Evolutionary conservation across 2,797 vertebrate genomes (phyloP).

Genomic region (Clarias laeviceps): DNA sequence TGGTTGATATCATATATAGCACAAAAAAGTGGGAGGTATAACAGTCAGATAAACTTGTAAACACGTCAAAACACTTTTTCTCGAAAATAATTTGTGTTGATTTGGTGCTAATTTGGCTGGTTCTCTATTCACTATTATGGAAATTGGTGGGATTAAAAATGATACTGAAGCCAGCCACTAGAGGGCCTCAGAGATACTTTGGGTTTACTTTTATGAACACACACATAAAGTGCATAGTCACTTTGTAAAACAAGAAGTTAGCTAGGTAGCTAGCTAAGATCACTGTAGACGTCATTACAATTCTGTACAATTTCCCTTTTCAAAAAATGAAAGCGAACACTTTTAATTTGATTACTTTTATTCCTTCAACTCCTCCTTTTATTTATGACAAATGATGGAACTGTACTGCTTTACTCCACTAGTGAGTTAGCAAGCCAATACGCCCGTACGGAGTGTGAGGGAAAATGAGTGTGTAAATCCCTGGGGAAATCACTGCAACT

Average conservation of each 20-base stretch:
- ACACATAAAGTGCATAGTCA: background rate
- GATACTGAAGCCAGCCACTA: background rate
- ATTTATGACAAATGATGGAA: background rate
- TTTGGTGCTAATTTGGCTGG: background rate
- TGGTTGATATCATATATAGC: background rate
- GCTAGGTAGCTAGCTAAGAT: background rate
- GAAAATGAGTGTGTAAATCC: conserved; percentile 18
- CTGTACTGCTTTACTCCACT: background rate
- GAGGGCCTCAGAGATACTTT: background rate
- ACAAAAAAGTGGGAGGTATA: background rate
- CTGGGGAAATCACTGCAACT: conserved; percentile 16
- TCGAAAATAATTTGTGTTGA: background rate
- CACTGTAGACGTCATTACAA: background rate
- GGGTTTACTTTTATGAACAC: background rate
- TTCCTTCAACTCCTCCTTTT: background rate
- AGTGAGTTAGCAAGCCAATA: background rate
- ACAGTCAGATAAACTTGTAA: background rate
- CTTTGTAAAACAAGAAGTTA: background rate
- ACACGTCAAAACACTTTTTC: background rate
- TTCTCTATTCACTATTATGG: background rate
- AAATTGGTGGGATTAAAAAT: background rate
- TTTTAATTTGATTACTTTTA: background rate
- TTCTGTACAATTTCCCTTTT: no score
- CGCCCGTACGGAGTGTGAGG: background rate
- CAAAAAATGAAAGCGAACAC: background rate